Base-by-base conservation (phyloP, 2,113 vertebrate species). In the Equus przewalskii region DNA sequence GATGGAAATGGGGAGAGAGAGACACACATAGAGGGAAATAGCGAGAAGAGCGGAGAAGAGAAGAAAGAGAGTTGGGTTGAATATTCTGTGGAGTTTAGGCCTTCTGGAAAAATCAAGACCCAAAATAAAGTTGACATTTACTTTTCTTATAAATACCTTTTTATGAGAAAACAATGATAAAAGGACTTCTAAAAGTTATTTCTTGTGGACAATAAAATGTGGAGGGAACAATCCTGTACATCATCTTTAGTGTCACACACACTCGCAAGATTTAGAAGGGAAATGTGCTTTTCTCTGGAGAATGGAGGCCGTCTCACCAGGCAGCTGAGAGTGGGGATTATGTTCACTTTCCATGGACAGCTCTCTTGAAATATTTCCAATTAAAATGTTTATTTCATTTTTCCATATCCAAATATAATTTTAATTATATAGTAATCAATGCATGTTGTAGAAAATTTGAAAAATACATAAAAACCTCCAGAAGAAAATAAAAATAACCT, bases 141-240 rank as follows among this genome's bases (percentile, higher is more conserved):
- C 28, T 88, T 36, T 86, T 78, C 56, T 80, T 70, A 9, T 33
- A 78, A 69, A 83, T 64, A 41, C 2, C 33, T 95, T 65, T 76
- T 62, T 81, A 58, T 19, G 62, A 69, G 28, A 51, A 70, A 94
- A 41, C 14, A 28, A 3, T 46, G n/a, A 67, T 26, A 24, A 80
- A 75, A 87, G 30, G 41, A 93, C 46, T 89, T 95, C 56, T 73
- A 28, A 83, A 62, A 87, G 46, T 51, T 18, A n/a, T 79, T 96
- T 83, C 22, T 62, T 89, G 19, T 11, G 21, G 67, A 88, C 36
- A 56, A 0, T 46, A 41, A 65, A 46, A 56, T 49, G 36, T 84
- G 28, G 41, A 56, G n/a, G 22, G 41, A 54, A 28, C 19, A 64
- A 3, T 73, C 46, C 4, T 56, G 0, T 15, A 21, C 21, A 1